Base-by-base conservation (phyloP, 2,113 vertebrate genomes). In the Oreamnos americanus region DNA sequence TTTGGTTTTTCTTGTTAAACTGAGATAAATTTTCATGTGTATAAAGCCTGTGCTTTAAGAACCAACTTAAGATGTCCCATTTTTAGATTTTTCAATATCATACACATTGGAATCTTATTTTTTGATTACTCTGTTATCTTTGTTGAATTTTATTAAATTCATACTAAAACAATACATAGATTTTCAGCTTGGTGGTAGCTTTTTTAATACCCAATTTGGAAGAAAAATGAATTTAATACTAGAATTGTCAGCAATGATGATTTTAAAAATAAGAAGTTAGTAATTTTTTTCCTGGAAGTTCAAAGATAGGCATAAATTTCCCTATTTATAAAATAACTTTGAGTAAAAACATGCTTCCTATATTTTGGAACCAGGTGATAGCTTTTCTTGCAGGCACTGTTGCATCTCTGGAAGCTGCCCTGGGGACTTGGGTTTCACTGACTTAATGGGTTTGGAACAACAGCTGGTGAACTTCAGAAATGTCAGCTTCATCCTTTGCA, bases 181-280 rank as follows among this genome's bases (percentile, higher is more conserved):
- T 83, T 91, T 90, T 94, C 67, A 88, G 5, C 43, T 79, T 93
- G 74, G 14, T 53, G 10, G n/a, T 90, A 78, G 53, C 39, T 90
- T 64, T 95, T 36, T 81, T 94, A 86, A 96, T 91, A 58, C 30
- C 85, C 45, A 83, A 0, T 91, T 94, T 97, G 78, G 45, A 95
- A 96, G 87, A 85, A 96, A 96, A 93, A 62, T 43, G 10, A 94
- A n/a, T 92, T 83, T 96, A 87, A 36, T 21, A 47, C 36, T 74
- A 84, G 7, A 92, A 78, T 88, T 86, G n/a, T 19, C 51, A 60
- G 11, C 9, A 88, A 49, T 30, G 85, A 25, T 95, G 49, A 64
- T 92, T 96, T 76, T 64, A 71, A 90, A 90, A 55, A 25, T 43
- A 53, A 94, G 64, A 90, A 67, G 33, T 74, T 96, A 86, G 5